Evolutionary conservation across 2,113 vertebrate species (phyloP).

Genomic region (Pyrgilauda ruficollis): DNA sequence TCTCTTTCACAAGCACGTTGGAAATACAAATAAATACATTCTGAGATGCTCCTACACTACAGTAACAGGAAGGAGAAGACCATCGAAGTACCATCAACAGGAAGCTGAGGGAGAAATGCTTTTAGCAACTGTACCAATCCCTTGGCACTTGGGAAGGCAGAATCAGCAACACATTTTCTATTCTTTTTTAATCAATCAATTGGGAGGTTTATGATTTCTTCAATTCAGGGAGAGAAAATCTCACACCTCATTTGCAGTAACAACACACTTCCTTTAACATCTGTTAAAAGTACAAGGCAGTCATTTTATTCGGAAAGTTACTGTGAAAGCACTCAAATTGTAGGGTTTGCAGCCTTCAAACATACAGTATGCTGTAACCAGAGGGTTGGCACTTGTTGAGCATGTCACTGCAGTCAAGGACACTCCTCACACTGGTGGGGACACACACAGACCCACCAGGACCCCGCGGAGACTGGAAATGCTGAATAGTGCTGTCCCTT

Average conservation of each 20-base stretch:
- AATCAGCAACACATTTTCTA: slow-evolving; percentile 14
- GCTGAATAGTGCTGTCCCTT: background rate
- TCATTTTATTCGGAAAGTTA: background rate
- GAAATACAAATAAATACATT: slow-evolving; percentile 16
- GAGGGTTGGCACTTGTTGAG: background rate
- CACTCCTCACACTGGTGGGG: accelerated
- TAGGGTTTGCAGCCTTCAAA: background rate
- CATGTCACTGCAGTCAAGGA: accelerated
- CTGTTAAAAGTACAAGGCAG: background rate
- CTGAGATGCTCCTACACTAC: background rate
- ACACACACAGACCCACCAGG: accelerated
- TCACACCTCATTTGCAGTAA: background rate
- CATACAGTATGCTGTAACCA: background rate
- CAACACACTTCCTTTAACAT: background rate
- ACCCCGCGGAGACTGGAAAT: accelerated
- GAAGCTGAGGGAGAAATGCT: background rate
- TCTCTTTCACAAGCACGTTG: background rate
- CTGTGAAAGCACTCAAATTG: background rate
- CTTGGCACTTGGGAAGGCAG: background rate
- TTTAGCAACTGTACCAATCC: background rate
- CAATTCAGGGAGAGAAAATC: background rate
- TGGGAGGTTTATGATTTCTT: background rate
- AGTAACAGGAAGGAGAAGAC: background rate
- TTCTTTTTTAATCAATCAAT: background rate
- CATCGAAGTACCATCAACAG: background rate